phyloP scores from a whole-genome alignment of 2,113 vertebrate species.

The Ptychochromis oligacanthus region DNA sequence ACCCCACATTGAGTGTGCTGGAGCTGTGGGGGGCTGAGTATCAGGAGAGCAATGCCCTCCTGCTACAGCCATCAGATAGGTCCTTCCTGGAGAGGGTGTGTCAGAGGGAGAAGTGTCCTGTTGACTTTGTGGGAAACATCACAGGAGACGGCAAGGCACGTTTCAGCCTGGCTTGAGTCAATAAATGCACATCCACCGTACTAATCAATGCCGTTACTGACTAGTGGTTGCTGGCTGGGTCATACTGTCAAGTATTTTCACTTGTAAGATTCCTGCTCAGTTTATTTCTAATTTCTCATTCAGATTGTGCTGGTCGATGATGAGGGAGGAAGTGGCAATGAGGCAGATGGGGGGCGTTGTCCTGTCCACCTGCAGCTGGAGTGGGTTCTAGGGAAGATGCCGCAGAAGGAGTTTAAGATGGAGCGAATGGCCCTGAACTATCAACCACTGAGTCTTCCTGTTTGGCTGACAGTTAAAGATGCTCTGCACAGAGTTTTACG shows the following conservation, averaged over 20 bases:
- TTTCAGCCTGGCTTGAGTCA: slow-evolving; percentile 4
- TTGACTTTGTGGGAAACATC: slow-evolving; percentile 88
- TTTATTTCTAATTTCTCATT: background rate
- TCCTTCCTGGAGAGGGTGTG: slow-evolving; percentile 83
- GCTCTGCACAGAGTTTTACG: slow-evolving; percentile 86
- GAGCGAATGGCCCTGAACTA: slow-evolving; percentile 55
- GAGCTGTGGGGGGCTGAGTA: slow-evolving; percentile 96
- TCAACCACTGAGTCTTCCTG: slow-evolving; percentile 80
- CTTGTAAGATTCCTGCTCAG: background rate
- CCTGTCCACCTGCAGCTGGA: slow-evolving; percentile 91
- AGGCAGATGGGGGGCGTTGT: slow-evolving; percentile 20
- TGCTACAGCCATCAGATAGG: slow-evolving; percentile 77
- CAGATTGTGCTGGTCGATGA: slow-evolving; percentile 85
- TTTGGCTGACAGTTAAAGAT: slow-evolving; percentile 74
- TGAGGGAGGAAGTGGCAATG: slow-evolving; percentile 2
- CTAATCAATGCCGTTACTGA: background rate
- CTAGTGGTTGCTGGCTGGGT: background rate
- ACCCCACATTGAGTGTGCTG: slow-evolving; percentile 89
- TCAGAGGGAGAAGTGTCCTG: slow-evolving; percentile 86
- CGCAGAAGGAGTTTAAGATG: slow-evolving; percentile 88
- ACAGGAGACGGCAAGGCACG: slow-evolving; percentile 85
- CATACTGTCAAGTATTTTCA: background rate
- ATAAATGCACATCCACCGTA: background rate
- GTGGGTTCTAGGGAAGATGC: slow-evolving; percentile 95
- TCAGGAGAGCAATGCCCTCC: slow-evolving; percentile 92